These are phyloP conservation scores for Drosophila lacicola DNA, from an alignment of 2,888 invertebrate genomes.

Conservation along the genomic window DNA sequence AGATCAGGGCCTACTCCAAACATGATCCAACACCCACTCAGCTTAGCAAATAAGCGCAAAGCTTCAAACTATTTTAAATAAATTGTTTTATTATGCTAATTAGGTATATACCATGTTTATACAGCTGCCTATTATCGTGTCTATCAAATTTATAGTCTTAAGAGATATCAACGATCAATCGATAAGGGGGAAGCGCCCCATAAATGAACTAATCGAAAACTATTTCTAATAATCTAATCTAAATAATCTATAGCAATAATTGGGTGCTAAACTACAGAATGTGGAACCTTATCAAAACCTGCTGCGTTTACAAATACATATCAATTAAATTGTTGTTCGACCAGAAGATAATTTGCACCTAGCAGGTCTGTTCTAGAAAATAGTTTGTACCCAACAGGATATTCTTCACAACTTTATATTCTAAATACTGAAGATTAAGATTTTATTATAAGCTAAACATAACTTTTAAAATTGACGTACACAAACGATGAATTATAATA, in stretches of 20 bases:
- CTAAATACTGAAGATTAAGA: slow-evolving; percentile 3
- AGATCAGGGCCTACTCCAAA: slow-evolving; percentile 30
- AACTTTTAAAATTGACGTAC: background rate
- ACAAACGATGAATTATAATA: slow-evolving; percentile 4
- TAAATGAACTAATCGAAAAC: slow-evolving; percentile 1
- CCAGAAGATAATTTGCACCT: background rate
- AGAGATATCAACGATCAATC: background rate
- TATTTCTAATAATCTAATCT: no score
- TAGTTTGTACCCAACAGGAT: background rate
- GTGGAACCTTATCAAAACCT: background rate
- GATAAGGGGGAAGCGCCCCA: background rate
- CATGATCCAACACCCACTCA: slow-evolving; percentile 7
- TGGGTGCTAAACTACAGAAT: background rate
- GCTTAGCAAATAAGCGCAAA: background rate
- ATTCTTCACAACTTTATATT: background rate
- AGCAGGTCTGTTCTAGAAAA: background rate
- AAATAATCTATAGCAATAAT: background rate
- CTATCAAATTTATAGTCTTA: background rate
- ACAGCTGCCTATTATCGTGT: background rate
- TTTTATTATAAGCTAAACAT: background rate
- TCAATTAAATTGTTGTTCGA: background rate
- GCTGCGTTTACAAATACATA: slow-evolving; percentile 1
- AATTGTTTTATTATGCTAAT: background rate
- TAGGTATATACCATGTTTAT: background rate
- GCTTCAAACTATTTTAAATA: background rate